These are phyloP conservation scores for Cantharis flavilabris DNA, from an alignment of 2,888 invertebrate species.

Conservation along the genomic window DNA sequence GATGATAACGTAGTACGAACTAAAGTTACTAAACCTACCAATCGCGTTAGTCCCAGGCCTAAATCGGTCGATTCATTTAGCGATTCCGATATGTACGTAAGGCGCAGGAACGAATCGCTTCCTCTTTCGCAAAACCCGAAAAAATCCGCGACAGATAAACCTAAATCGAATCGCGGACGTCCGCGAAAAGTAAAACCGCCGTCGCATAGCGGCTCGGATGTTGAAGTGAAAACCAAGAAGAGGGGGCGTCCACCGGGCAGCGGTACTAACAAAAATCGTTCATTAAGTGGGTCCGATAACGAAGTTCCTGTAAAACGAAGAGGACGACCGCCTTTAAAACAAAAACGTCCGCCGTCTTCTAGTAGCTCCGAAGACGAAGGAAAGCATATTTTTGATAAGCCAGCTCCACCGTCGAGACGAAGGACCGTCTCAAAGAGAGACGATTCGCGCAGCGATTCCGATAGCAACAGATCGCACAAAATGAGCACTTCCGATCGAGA, in stretches of 20 bases:
- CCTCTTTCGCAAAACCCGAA: constrained; percentile 15
- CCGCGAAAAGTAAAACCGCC: constrained; percentile 54
- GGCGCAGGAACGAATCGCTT: constrained; percentile 16
- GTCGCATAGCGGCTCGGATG: constrained; percentile 51
- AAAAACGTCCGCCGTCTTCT: constrained; percentile 44
- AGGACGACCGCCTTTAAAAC: constrained; percentile 38
- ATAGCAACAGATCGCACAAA: constrained; percentile 37
- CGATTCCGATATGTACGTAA: constrained; percentile 48
- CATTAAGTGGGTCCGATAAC: constrained; percentile 46
- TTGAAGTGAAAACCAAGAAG: constrained; percentile 46
- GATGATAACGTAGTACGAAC: constrained; percentile 41
- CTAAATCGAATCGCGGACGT: constrained; percentile 53
- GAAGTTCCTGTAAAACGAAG: constrained; percentile 37
- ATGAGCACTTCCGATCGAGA: constrained; percentile 36
- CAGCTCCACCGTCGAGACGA: constrained; percentile 38
- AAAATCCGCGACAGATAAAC: constrained; percentile 34
- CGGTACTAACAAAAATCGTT: constrained; percentile 36
- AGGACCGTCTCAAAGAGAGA: constrained; percentile 41
- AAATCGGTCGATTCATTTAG: constrained; percentile 49
- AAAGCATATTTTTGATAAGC: constrained; percentile 41
- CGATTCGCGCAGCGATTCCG: constrained; percentile 38
- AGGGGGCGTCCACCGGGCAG: constrained; percentile 41
- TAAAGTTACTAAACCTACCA: constrained; percentile 47
- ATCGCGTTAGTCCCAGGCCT: constrained; percentile 49
- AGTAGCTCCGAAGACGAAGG: constrained; percentile 54